phyloP scores from a whole-genome alignment of 1,140 invertebrate genomes.

The Cecropterus lyciades region DNA sequence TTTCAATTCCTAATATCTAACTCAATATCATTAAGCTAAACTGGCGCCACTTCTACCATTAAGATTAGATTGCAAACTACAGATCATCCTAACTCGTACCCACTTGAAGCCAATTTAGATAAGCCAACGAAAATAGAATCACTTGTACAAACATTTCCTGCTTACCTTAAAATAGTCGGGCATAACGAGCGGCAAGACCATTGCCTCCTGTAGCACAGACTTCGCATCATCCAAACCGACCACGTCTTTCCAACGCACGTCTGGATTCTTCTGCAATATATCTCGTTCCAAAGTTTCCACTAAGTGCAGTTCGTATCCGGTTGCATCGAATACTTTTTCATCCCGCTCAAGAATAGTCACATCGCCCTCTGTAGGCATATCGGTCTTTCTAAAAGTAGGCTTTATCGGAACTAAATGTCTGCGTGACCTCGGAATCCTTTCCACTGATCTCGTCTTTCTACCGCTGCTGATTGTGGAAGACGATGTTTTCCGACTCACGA shows the following conservation, averaged over 20 bases:
- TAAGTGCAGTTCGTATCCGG: conserved; percentile 91
- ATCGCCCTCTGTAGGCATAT: conserved; percentile 65
- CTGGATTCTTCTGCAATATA: conserved; percentile 98
- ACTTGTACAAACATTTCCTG: conserved; percentile 27
- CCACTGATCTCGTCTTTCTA: conserved; percentile 84
- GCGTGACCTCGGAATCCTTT: conserved; percentile 74
- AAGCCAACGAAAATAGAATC: conserved; percentile 10
- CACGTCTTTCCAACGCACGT: conserved; percentile 98
- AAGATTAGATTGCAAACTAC: background rate
- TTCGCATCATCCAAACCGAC: conserved; percentile 98
- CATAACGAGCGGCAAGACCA: conserved; percentile 98
- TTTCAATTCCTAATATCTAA: too few species aligned
- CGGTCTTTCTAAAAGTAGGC: conserved; percentile 65
- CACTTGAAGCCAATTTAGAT: conserved; percentile 23
- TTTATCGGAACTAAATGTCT: conserved; percentile 70
- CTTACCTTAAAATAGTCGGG: conserved; percentile 97
- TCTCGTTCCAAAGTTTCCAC: conserved; percentile 95
- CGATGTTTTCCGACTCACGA: conserved; percentile 75
- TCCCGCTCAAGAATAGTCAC: conserved; percentile 77
- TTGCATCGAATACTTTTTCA: conserved; percentile 89
- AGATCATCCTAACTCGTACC: background rate
- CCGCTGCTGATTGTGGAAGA: conserved; percentile 66
- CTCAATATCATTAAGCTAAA: too few species aligned
- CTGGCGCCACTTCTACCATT: too few species aligned
- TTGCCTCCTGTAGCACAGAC: conserved; percentile 97